Base-by-base conservation (phyloP, 2,888 invertebrate species). In the Strigamia crassipes region DNA sequence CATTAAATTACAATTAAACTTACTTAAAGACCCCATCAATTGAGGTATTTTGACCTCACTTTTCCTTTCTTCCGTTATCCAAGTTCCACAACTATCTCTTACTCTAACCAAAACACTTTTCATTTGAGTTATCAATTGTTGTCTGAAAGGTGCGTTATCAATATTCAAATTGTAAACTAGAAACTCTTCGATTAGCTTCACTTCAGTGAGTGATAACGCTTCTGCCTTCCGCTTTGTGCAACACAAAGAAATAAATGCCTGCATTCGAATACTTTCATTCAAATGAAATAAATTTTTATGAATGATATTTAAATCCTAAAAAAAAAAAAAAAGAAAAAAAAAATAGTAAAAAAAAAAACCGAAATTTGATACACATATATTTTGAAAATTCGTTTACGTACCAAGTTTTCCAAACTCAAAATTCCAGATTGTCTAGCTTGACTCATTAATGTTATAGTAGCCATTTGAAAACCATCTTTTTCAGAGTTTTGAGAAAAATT, bases 101-200 rank as follows among this genome's bases (percentile, higher is more conserved):
- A 86, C 84, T 78, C 88, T 84, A 0, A 85, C 85, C 31, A 87
- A 81, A 38, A 87, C 83, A 78, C 84, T 86, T 73, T 85, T 85
- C 23, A 88, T 34, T 82, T 85, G 84, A 46, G 86, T 83, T 21
- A 85, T 84, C 38, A 88, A 83, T 46, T 86, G 85, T 82, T 87
- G 87, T 41, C 88, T 84, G 84, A 88, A 88, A 12, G 87, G 85
- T 15, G 88, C 86, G 6, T 86, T 86, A 84, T 88, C 88, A 78
- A 87, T 85, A 83, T 87, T 87, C 82, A 88, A 83, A 82, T 87
- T 87, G 81, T 84, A 82, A 0, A 85, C 85, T 10, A 88, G 83
- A 83, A 84, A 84, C 41, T 85, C 84, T 83, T 84, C 84, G 15
- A 88, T 78, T 23, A 87, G 83, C 4, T 51, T 66, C 6, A 85